phyloP scores from a whole-genome alignment of 2,888 invertebrate genomes.

The Dinocampus coccinellae region DNA sequence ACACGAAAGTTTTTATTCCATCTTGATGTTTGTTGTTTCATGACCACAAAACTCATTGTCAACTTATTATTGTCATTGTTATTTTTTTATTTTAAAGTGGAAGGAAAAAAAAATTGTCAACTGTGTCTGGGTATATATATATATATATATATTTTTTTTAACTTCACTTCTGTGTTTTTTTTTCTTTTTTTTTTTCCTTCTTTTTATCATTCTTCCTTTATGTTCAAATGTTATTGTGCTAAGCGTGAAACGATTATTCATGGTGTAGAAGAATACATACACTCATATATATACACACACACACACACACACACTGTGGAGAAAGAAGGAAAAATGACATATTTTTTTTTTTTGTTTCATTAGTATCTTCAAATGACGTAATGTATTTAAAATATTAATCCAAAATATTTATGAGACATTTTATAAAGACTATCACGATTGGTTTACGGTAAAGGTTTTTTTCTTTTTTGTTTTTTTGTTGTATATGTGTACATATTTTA shows the following conservation, averaged over 20 bases:
- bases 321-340: neutral
- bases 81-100: neutral
- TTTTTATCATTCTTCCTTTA: too few relatives aligned
- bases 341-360: neutral
- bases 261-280: too few relatives aligned
- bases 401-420: too few relatives aligned
- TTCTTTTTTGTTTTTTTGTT: too few relatives aligned
- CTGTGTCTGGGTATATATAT: too few relatives aligned
- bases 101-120: neutral
- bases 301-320: too few relatives aligned
- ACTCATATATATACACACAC: neutral
- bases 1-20: neutral
- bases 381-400: neutral
- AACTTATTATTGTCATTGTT: too few relatives aligned
- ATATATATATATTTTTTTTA: too few relatives aligned
- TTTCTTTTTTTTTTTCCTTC: neutral
- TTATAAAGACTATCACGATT: neutral
- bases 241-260: neutral
- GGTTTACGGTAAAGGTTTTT: neutral
- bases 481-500: too few relatives aligned
- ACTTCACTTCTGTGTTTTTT: neutral
- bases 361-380: neutral
- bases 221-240: too few relatives aligned
- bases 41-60: too few relatives aligned
- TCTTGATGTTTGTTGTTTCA: neutral